phyloP scores from a whole-genome alignment of 2,888 invertebrate species.

The Noctua pronuba region DNA sequence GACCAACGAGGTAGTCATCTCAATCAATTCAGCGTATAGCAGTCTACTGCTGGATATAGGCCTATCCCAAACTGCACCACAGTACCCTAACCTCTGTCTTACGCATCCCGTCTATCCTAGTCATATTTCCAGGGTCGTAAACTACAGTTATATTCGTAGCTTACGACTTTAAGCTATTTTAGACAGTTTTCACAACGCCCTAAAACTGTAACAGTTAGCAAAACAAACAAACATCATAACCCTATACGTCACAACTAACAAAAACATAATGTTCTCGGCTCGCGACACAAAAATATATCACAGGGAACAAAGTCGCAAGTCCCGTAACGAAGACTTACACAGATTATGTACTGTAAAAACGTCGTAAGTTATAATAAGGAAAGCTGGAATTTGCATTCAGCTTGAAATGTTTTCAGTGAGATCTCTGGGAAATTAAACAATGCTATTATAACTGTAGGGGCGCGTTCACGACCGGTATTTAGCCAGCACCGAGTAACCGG shows the following conservation, averaged over 20 bases:
- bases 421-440: conserved; percentile 30
- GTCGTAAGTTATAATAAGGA: conserved; percentile 54
- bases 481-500: neutral
- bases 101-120: neutral
- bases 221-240: conserved; percentile 35
- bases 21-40: neutral
- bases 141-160: neutral
- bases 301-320: conserved; percentile 54
- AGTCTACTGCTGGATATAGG: neutral
- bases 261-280: conserved; percentile 56
- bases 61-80: no score
- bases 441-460: neutral
- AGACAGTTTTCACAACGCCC: neutral
- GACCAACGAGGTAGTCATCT: neutral
- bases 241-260: conserved; percentile 53
- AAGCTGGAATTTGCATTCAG: conserved; percentile 39
- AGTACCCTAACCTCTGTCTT: neutral
- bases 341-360: conserved; percentile 58
- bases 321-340: conserved; percentile 63
- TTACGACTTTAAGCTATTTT: neutral
- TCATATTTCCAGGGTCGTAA: neutral
- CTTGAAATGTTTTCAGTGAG: conserved; percentile 23
- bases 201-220: conserved; percentile 9
- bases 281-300: conserved; percentile 59
- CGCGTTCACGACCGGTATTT: neutral